phyloP scores from a whole-genome alignment of 1,140 invertebrate genomes.

The Riptortus pedestris region DNA sequence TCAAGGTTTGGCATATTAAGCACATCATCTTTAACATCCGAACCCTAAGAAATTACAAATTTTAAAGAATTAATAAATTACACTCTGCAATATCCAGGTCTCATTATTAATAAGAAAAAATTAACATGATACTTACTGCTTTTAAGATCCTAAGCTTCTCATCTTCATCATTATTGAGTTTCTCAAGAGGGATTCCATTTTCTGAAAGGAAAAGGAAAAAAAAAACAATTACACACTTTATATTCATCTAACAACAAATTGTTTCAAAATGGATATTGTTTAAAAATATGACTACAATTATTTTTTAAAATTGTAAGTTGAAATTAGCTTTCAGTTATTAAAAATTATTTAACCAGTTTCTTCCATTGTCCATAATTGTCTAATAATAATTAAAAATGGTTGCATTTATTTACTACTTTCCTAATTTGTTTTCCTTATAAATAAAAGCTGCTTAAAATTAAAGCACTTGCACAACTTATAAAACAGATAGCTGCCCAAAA shows the following conservation, averaged over 20 bases:
- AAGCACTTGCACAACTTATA: too few relatives aligned
- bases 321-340: too few relatives aligned
- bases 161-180: background rate
- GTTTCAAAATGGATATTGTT: background rate
- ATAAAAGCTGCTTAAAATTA: too few relatives aligned
- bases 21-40: background rate
- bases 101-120: background rate
- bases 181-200: background rate
- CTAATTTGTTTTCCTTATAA: too few relatives aligned
- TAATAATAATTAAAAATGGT: too few relatives aligned
- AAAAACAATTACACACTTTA: background rate
- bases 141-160: conserved; percentile 8
- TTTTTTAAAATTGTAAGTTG: too few relatives aligned
- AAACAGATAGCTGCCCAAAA: too few relatives aligned
- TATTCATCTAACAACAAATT: background rate
- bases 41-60: background rate
- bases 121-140: background rate
- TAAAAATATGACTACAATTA: too few relatives aligned
- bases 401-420: too few relatives aligned
- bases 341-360: too few relatives aligned
- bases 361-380: too few relatives aligned
- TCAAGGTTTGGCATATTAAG: background rate
- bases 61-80: background rate
- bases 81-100: background rate
- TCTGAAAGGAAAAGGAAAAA: background rate